These are phyloP conservation scores for Blastobasis adustella DNA, from an alignment of 2,888 invertebrate genomes.

Conservation along the genomic window DNA sequence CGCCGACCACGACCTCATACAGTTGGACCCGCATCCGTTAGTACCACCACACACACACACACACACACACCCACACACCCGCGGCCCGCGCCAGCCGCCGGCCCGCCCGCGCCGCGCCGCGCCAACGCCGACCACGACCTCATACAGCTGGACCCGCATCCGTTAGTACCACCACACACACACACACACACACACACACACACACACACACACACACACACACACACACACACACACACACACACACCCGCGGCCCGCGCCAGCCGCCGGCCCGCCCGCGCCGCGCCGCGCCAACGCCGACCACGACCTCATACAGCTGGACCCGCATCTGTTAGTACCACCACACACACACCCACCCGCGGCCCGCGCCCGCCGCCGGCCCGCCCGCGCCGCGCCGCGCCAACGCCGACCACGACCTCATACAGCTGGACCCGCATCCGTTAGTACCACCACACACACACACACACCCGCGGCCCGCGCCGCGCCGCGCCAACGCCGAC, in stretches of 20 bases:
- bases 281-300: constrained; percentile 58
- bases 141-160: constrained; percentile 93
- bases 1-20: constrained; percentile 93
- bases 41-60: constrained; percentile 14
- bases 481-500: constrained; percentile 53
- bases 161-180: constrained; percentile 29
- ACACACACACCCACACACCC: too few species aligned
- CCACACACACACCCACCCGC: constrained; percentile 27
- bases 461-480: constrained; percentile 44
- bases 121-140: constrained; percentile 85
- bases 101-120: constrained; percentile 32
- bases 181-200: too few species aligned
- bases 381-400: constrained; percentile 30
- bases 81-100: constrained; percentile 51
- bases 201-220: too few species aligned
- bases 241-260: constrained; percentile 40
- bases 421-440: constrained; percentile 91
- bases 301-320: constrained; percentile 97
- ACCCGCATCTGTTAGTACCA: constrained; percentile 76
- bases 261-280: constrained; percentile 45
- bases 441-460: constrained; percentile 18
- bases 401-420: constrained; percentile 88
- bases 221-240: too few species aligned
- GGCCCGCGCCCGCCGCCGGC: constrained; percentile 49
- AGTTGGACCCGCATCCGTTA: constrained; percentile 86